A percentile compares a stretch with the other conserved stretches of the same genome.
Evolutionary conservation across 2,113 vertebrate genomes (phyloP).

Genomic region (Centropus bengalensis): DNA sequence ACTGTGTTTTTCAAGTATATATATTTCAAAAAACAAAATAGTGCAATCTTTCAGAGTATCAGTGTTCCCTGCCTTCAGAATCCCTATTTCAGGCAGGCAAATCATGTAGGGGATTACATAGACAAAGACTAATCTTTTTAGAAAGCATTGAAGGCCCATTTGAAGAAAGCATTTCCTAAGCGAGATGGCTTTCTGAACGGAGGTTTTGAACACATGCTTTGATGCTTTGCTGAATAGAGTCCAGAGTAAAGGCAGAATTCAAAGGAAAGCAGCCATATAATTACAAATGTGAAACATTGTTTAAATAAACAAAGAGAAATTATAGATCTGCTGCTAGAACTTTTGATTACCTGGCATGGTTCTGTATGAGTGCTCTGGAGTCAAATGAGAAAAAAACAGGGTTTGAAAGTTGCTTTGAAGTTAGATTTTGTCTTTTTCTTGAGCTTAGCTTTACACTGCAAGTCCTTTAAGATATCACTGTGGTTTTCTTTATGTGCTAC

Average conservation of each 20-base stretch:
- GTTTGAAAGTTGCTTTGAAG: neutral
- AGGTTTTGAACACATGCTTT: neutral
- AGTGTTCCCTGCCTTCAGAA: neutral
- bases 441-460: neutral
- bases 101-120: neutral
- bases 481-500: neutral
- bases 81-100: neutral
- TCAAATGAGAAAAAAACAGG: neutral
- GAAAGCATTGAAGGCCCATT: neutral
- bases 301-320: neutral
- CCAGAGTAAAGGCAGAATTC: neutral
- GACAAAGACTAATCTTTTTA: neutral
- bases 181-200: neutral
- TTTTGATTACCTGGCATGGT: neutral
- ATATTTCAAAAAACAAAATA: neutral
- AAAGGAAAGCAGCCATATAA: neutral
- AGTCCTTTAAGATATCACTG: neutral
- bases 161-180: neutral
- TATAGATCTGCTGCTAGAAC: neutral
- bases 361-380: neutral
- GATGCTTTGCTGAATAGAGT: neutral
- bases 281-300: neutral
- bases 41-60: neutral
- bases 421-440: neutral
- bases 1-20: neutral